Evolutionary conservation across 35 echinoderm and acorn worm species (phyloP).

Genomic region (Stichopus chloronotus): DNA sequence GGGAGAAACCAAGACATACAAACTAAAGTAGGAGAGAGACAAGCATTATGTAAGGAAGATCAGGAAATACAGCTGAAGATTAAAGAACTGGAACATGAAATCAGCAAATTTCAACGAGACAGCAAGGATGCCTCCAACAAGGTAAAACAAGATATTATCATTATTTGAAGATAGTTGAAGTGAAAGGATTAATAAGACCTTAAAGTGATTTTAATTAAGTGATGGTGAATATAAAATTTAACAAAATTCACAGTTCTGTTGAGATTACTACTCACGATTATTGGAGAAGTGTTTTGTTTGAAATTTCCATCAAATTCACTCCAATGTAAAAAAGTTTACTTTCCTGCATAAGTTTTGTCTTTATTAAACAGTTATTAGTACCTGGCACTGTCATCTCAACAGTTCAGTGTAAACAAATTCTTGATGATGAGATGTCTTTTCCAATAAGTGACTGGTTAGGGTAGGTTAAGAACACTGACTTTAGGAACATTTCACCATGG

Average conservation of each 20-base stretch:
- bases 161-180: background rate
- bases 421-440: too few species aligned
- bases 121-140: constrained; percentile 93
- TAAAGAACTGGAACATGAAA: constrained; percentile 86
- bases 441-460: too few species aligned
- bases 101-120: constrained; percentile 80
- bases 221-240: background rate
- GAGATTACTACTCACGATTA: too few species aligned
- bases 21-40: constrained; percentile 63
- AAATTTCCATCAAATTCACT: too few species aligned
- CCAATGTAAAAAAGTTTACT: too few species aligned
- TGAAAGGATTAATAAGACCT: background rate
- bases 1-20: constrained; percentile 89
- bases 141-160: constrained; percentile 29
- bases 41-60: constrained; percentile 75
- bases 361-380: too few species aligned
- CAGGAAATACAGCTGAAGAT: constrained; percentile 93
- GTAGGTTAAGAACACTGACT: too few species aligned
- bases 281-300: too few species aligned
- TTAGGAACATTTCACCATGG: too few species aligned
- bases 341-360: too few species aligned
- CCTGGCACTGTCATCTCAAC: too few species aligned
- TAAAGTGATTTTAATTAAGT: background rate
- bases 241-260: background rate
- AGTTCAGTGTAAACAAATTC: too few species aligned